These are phyloP conservation scores for Chymomyza fuscimana DNA, from an alignment of 2,888 invertebrate genomes.

Conservation along the genomic window DNA sequence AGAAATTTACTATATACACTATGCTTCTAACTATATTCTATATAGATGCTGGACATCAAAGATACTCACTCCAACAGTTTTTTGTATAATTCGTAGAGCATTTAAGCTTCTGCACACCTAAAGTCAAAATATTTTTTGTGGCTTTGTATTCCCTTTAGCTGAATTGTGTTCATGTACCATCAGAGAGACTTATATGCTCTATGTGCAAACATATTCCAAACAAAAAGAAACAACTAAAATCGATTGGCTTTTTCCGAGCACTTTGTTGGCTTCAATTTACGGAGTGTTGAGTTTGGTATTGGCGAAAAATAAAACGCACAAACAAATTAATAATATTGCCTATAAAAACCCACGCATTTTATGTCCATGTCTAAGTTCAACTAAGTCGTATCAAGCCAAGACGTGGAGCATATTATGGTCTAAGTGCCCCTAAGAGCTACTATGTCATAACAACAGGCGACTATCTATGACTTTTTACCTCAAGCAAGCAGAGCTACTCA, in stretches of 20 bases:
- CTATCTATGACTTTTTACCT: constrained; percentile 20
- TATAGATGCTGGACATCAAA: too few relatives aligned
- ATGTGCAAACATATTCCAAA: constrained; percentile 15
- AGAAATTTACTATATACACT: too few relatives aligned
- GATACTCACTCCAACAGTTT: too few relatives aligned
- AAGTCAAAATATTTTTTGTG: neutral
- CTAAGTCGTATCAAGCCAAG: neutral
- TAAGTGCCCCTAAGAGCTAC: neutral
- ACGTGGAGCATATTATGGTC: neutral
- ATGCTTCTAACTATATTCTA: too few relatives aligned
- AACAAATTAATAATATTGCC: constrained; percentile 61
- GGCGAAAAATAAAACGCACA: constrained; percentile 35
- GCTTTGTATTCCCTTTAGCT: neutral
- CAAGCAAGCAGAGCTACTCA: constrained; percentile 60
- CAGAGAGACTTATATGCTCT: constrained; percentile 13
- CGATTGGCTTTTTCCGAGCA: constrained; percentile 65
- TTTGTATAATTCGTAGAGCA: neutral
- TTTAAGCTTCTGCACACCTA: neutral
- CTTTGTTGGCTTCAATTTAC: constrained; percentile 57
- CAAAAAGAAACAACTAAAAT: constrained; percentile 52
- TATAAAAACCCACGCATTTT: constrained; percentile 41
- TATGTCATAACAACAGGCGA: constrained; percentile 27
- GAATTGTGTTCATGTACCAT: neutral
- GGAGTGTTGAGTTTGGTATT: constrained; percentile 60
- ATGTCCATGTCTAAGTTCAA: constrained; percentile 8